These are phyloP conservation scores for Thunnus thynnus DNA, from an alignment of 2,113 vertebrate species.

Conservation along the genomic window DNA sequence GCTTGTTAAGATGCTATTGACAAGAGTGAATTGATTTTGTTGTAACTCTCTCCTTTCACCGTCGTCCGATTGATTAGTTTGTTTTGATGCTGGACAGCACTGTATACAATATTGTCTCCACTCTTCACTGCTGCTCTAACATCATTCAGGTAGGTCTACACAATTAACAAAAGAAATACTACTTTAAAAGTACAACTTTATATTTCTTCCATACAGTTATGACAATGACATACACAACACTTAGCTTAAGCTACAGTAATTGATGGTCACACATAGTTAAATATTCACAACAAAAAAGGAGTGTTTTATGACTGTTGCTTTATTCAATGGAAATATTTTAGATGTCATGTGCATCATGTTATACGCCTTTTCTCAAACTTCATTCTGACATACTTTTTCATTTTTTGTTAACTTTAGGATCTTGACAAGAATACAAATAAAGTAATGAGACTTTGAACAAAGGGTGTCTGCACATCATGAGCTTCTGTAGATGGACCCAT, in stretches of 20 bases:
- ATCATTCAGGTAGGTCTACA: neutral
- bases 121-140: neutral
- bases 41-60: conserved; percentile 57
- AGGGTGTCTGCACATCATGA: neutral
- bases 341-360: neutral
- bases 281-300: too few species aligned
- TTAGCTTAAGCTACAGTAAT: too few species aligned
- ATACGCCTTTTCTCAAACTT: neutral
- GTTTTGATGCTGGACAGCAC: conserved; percentile 59
- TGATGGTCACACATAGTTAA: too few species aligned
- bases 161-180: too few species aligned
- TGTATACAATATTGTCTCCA: conserved; percentile 9
- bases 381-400: neutral
- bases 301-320: too few species aligned
- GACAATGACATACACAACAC: too few species aligned
- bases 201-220: too few species aligned
- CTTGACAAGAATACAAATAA: neutral
- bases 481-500: neutral
- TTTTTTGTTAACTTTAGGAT: neutral
- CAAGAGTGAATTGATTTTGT: conserved; percentile 59
- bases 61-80: conserved; percentile 66
- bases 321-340: neutral
- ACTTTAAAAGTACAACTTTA: too few species aligned
- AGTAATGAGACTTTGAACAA: conserved; percentile 20
- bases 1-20: conserved; percentile 68